These are phyloP conservation scores for Chaenodraco wilsoni DNA, from an alignment of 2,797 vertebrate species.

Conservation along the genomic window DNA sequence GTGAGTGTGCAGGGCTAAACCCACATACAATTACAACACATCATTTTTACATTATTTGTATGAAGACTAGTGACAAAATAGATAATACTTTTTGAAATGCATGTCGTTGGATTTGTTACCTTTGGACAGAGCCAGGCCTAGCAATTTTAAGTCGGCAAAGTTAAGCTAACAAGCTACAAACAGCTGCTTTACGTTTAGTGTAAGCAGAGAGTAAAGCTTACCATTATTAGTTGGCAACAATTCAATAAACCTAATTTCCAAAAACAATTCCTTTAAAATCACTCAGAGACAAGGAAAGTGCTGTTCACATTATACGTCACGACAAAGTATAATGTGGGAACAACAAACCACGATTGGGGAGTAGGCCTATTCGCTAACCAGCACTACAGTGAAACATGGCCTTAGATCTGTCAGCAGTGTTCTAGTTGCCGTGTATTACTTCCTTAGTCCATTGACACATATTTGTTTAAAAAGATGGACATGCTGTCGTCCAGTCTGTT, in stretches of 20 bases:
- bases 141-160: background rate
- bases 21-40: background rate
- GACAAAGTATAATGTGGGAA: constrained; percentile 10
- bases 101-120: background rate
- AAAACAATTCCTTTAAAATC: constrained; percentile 5
- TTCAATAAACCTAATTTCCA: constrained; percentile 5
- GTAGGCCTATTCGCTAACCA: background rate
- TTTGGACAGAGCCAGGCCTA: background rate
- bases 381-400: constrained; percentile 10
- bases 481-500: background rate
- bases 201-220: background rate
- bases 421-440: constrained; percentile 4
- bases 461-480: background rate
- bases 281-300: constrained; percentile 13
- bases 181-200: background rate
- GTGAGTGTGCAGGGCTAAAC: background rate
- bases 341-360: constrained; percentile 3
- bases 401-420: constrained; percentile 47
- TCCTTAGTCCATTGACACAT: background rate
- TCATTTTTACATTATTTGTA: background rate
- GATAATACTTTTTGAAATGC: background rate
- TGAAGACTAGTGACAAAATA: background rate
- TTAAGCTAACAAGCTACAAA: background rate
- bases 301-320: background rate
- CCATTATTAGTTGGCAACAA: background rate